A percentile compares a stretch with the other conserved stretches of the same genome.
Evolutionary conservation across 2,888 invertebrate genomes (phyloP).

Genomic region (Tiliacea aurago): DNA sequence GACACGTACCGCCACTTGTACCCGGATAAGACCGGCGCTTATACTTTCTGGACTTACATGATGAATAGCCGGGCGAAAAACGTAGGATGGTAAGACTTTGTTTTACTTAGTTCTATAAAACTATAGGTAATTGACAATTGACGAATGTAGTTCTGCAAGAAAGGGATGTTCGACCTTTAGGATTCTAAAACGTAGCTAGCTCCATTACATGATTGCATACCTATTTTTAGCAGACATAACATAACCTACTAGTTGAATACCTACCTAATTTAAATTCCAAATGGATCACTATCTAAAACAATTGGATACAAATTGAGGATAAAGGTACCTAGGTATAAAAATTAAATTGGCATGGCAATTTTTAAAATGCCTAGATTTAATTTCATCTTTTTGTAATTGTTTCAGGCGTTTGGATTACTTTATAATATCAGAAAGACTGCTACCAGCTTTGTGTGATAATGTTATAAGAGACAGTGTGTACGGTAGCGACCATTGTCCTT

Average conservation of each 20-base stretch:
- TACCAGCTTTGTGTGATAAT: slow-evolving; percentile 95
- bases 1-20: slow-evolving; percentile 97
- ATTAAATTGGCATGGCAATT: background rate
- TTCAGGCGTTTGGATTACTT: slow-evolving; percentile 98
- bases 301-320: background rate
- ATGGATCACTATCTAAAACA: background rate
- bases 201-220: background rate
- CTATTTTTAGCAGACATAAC: background rate
- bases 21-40: slow-evolving; percentile 95
- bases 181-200: background rate
- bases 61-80: slow-evolving; percentile 96
- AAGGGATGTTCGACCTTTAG: background rate
- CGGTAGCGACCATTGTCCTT: slow-evolving; percentile 99
- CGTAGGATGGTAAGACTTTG: slow-evolving; percentile 96
- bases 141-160: background rate
- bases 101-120: background rate
- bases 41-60: slow-evolving; percentile 99
- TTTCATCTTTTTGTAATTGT: slow-evolving; percentile 61
- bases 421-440: slow-evolving; percentile 95
- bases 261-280: slow-evolving; percentile 15
- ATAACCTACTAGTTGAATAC: background rate
- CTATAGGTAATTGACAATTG: background rate
- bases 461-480: slow-evolving; percentile 94
- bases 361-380: background rate
- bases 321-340: slow-evolving; percentile 4